Evolutionary conservation across 2,888 invertebrate species (phyloP).

Genomic region (Conomelus anceps): DNA sequence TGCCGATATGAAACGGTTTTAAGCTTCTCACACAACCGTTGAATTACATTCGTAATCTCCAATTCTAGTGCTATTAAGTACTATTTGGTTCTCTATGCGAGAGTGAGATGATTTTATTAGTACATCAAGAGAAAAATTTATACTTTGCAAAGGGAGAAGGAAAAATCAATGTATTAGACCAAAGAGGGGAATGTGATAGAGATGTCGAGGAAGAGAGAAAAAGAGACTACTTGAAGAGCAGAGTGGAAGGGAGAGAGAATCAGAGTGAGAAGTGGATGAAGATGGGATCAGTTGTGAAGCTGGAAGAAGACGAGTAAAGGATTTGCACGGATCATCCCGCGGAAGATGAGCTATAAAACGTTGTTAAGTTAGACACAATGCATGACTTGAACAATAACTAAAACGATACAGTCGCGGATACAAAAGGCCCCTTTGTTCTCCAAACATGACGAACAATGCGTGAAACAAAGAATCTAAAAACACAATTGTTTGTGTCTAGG

Average conservation of each 20-base stretch:
- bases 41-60: too few relatives aligned
- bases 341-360: slow-evolving; percentile 33
- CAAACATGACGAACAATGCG: slow-evolving; percentile 36
- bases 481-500: slow-evolving; percentile 36
- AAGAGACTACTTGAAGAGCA: too few relatives aligned
- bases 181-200: too few relatives aligned
- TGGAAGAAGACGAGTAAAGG: slow-evolving; percentile 10
- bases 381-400: slow-evolving; percentile 36
- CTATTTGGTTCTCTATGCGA: too few relatives aligned
- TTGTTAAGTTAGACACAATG: slow-evolving; percentile 35
- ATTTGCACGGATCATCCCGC: slow-evolving; percentile 23
- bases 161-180: too few relatives aligned
- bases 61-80: too few relatives aligned
- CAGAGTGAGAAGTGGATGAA: neutral
- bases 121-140: too few relatives aligned
- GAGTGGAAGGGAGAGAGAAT: slow-evolving; percentile 17
- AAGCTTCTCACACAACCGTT: too few relatives aligned
- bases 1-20: too few relatives aligned
- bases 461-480: slow-evolving; percentile 36
- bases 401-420: slow-evolving; percentile 33
- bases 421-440: slow-evolving; percentile 32
- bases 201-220: too few relatives aligned
- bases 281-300: neutral
- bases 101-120: too few relatives aligned
- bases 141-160: too few relatives aligned